A percentile compares a stretch with the other conserved stretches of the same genome.
Evolutionary conservation across 2,888 invertebrate genomes (phyloP).

Genomic region (Myathropa florea): DNA sequence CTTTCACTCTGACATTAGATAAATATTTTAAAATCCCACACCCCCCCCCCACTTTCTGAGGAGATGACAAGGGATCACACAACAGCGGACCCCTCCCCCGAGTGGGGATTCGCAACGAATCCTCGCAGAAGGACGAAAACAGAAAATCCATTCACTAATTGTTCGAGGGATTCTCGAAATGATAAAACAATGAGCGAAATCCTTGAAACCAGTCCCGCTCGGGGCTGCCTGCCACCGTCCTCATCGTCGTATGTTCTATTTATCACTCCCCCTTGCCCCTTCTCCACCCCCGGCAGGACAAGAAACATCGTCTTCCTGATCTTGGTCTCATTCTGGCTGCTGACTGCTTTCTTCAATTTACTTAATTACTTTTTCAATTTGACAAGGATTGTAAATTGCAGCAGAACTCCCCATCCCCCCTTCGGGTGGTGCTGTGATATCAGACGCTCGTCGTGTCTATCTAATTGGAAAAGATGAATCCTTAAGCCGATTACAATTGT

Average conservation of each 20-base stretch:
- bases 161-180: constrained; percentile 44
- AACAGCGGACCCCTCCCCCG: not conserved
- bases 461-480: constrained; percentile 33
- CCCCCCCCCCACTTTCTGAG: not conserved
- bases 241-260: no score
- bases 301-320: not conserved
- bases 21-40: constrained; percentile 25
- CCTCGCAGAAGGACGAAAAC: constrained; percentile 3
- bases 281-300: not conserved
- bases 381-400: constrained; percentile 20
- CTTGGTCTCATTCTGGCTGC: not conserved
- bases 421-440: not conserved
- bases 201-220: constrained; percentile 7
- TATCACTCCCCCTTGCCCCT: no score
- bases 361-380: constrained; percentile 43
- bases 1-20: constrained; percentile 27
- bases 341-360: not conserved
- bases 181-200: constrained; percentile 35
- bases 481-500: constrained; percentile 31
- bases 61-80: constrained; percentile 16
- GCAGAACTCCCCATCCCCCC: not conserved
- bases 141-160: constrained; percentile 65
- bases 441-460: not conserved
- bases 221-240: no score
- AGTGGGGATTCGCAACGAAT: constrained; percentile 7